Evolutionary conservation across 1,140 invertebrate species (phyloP), one percentile per base, ranked within the genome.

Genomic region (Anthonomus grandis): DNA sequence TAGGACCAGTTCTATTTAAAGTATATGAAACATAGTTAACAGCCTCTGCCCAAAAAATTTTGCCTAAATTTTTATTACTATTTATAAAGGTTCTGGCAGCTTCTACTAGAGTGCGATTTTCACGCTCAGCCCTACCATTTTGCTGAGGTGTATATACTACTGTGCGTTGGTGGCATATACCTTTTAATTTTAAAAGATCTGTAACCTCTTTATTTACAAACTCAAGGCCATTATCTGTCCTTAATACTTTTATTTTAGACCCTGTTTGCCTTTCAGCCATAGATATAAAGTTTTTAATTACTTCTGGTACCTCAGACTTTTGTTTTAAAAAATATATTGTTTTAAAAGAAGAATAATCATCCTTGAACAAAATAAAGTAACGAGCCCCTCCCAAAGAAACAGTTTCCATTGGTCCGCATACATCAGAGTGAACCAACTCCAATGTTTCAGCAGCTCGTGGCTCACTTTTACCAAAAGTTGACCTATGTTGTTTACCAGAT

Each of bases 41-140:
- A 6, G 77, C 75, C 69, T 81, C 76, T 4, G 70, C 73, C 78
- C 76, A 81, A 37, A 75, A 65, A 4, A 51, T 21, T 36, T 71
- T 63, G 15, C 67, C 62, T 15, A 80, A 47, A 27, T 71, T 51
- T 15, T 69, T 62, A 5, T 65, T 56, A 8, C 66, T 23, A 2
- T 79, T 37, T 73, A 78, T 73, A n/a, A n/a, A n/a, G 10, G 68
- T 49, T 22, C 72, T 47, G 0, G 73, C 74, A 49, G 47, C 63
- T 27, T 79, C 73, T 0, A 74, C 61, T 1, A 78, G 60, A 1
- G 73, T 75, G 4, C 75, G 34, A 54, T 78, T 76, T 34, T 68
- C 67, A 27, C 74, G 51, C 52, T 80, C 76, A 13, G 18, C 24
- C 59, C 67, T 50, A 59, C 75, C 69, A 69, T 75, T 72, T 60